These are phyloP conservation scores for Conomelus anceps DNA, from an alignment of 2,888 invertebrate genomes.

Conservation along the genomic window DNA sequence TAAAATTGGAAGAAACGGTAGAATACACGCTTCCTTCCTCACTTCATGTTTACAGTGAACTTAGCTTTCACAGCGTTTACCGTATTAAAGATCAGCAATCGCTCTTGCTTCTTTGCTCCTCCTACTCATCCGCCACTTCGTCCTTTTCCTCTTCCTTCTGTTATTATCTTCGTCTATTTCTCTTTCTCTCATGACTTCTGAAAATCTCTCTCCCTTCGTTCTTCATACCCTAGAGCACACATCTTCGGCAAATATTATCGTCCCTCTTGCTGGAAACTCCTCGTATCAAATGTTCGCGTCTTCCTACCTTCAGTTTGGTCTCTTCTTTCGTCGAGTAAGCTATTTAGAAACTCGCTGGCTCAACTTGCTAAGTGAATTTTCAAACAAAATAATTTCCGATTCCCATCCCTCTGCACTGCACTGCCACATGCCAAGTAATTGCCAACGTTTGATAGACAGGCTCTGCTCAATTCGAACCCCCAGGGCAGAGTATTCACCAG, in stretches of 20 bases:
- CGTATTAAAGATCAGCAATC: not conserved
- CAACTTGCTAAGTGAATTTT: not conserved
- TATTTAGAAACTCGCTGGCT: not conserved
- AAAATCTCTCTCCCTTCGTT: not conserved
- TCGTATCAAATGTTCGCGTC: not conserved
- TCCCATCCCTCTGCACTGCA: not conserved
- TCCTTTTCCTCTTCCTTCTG: not conserved
- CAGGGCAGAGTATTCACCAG: not conserved
- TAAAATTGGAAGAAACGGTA: not conserved
- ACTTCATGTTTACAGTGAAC: not conserved
- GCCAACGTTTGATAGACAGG: not conserved
- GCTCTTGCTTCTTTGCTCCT: not conserved
- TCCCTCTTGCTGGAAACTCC: not conserved
- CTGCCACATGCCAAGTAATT: not conserved
- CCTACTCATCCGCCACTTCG: not conserved
- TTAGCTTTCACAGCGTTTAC: not conserved
- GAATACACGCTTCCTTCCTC: not conserved
- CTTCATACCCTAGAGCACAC: not conserved
- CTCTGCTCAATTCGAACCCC: not conserved
- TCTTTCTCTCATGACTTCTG: constrained; percentile 24
- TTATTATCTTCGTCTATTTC: not conserved
- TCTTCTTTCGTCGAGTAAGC: not conserved
- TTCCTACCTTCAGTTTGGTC: not conserved
- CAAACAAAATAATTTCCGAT: not conserved
- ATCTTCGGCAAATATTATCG: not conserved